Base-by-base conservation (phyloP, 2,888 invertebrate species). In the Nebria brevicollis region DNA sequence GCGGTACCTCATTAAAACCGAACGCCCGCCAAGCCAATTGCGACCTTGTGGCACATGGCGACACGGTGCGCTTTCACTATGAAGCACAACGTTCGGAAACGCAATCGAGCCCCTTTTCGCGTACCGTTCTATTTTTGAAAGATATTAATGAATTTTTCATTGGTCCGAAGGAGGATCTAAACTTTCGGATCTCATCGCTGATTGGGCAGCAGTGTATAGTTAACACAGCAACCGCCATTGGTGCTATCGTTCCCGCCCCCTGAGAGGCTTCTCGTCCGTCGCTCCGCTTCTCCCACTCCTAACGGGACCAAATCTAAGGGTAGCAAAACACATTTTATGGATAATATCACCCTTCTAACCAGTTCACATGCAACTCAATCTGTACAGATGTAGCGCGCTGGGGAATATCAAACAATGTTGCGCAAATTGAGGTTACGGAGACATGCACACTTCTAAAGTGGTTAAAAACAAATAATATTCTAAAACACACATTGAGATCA, bases 91-190 rank as follows among this genome's bases (percentile, higher is more conserved):
- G 54, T 13, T 13, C 11, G 54, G 11, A 54, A 54, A 54, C 54
- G 11, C 8, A 54, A 7, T 54, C 11, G 13, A 54, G 54, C 54
- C 54, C 54, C 54, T 54, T 54, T 54, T 54, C 54, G 54, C 87
- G 86, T 86, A 85, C 86, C 87, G 88, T 87, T 89, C 88, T 88
- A 89, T 89, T 89, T 89, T 88, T 88, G 89, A 89, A 89, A 88
- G 89, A 90, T 89, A 89, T 90, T 89, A 89, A 89, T 90, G 89
- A 88, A 88, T 89, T 89, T 90, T 89, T 89, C 89, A 90, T 90
- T 89, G 89, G 89, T 86, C 86, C 88, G 87, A 88, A 88, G 89
- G 89, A 88, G 89, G 89, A 86, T 84, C 89, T 85, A 84, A 84
- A 83, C 84, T 84, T 85, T 84, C 83, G 84, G 84, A 84, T 84